Base-by-base conservation (phyloP, 2,888 invertebrate species). In the Spatulosminthurus flaviceps region DNA sequence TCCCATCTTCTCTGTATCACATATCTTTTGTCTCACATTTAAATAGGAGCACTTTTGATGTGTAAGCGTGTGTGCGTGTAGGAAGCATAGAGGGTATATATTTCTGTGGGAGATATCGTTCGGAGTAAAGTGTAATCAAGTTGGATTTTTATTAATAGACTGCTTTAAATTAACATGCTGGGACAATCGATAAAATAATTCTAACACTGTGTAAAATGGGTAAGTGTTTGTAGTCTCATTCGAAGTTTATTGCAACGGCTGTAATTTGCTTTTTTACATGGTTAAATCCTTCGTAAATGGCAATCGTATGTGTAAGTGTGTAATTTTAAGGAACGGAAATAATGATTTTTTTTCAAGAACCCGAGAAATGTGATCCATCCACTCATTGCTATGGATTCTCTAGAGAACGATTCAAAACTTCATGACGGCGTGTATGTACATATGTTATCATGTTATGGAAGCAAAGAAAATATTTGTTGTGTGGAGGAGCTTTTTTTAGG, bases 291-390 rank as follows among this genome's bases (percentile, higher is more conserved):
- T 51, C 51, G 5, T 51, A 51, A 51, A 51, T 51, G 51, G 51
- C 64, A 26, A 64, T 26, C 22, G 22, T 64, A 26, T 64, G 64
- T 24, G 21, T 64, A 64, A 64, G n/a, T 64, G 64, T 24, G 64
- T 26, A 26, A 64, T 64, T 64, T 26, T 64, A 19, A 22, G 64
- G 64, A 64, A 64, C 64, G 64, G 64, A 64, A 64, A 64, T 64
- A 64, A 22, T 24, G 24, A 24, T 26, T 64, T 64, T 64, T 61
- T 26, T 22, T 11, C n/a, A 51, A 19, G 9, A 51, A n/a, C n/a
- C 51, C 5, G 60, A 24, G 64, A 24, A 24, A 64, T 64, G 64
- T 26, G 26, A 26, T 64, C 64, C 24, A 64, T 61, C 7, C 22
- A 19, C 26, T 22, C 26, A 26, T 64, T 13, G n/a, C n/a, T 64